These are phyloP conservation scores for Mungos mungo DNA, from an alignment of 2,113 vertebrate genomes.

Conservation along the genomic window DNA sequence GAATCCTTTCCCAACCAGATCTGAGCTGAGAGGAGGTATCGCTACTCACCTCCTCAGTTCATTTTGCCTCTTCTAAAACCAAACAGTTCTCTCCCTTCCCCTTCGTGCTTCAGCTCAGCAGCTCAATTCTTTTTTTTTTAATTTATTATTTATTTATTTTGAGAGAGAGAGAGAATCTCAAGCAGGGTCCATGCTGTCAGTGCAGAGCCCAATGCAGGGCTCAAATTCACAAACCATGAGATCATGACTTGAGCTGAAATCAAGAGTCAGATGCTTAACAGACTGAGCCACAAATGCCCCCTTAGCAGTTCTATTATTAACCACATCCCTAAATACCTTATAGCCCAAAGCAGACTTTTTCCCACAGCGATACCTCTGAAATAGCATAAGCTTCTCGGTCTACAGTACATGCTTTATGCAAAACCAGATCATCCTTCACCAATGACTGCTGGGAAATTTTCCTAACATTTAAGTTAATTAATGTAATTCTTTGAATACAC, in stretches of 20 bases:
- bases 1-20: neutral
- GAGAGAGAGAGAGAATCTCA: no score
- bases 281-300: no score
- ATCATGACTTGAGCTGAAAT: no score
- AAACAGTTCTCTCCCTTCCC: neutral
- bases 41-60: neutral
- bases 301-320: neutral
- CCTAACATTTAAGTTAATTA: conserved; percentile 26
- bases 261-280: no score
- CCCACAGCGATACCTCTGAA: neutral
- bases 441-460: neutral
- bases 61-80: neutral
- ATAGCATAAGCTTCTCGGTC: neutral
- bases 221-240: no score
- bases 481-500: neutral
- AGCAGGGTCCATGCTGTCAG: no score
- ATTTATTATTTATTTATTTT: no score
- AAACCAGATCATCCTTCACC: neutral
- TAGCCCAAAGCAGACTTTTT: neutral
- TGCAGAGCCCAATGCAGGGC: no score
- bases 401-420: neutral
- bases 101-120: neutral
- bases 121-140: neutral
- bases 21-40: neutral
- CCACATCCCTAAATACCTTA: neutral